phyloP scores from a whole-genome alignment of 2,888 invertebrate species.

The Lydus trimaculatus region DNA sequence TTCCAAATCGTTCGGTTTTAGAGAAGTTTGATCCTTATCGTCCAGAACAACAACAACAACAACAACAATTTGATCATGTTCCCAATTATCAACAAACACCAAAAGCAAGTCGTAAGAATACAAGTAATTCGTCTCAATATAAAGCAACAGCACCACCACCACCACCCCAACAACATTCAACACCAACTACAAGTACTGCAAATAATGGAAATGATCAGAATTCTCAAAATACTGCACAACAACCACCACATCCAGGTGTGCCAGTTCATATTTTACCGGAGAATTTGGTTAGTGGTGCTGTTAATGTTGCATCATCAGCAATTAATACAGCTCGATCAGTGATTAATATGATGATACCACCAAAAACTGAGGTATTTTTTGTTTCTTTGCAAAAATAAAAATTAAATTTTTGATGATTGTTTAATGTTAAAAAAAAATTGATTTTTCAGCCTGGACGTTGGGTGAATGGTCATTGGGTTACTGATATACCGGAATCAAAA shows the following conservation, averaged over 20 bases:
- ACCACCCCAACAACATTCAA: conserved; percentile 34
- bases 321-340: conserved; percentile 59
- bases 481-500: conserved; percentile 45
- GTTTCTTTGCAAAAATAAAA: too few species aligned
- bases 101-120: not conserved
- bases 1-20: not conserved
- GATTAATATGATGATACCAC: conserved; percentile 57
- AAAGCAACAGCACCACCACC: conserved; percentile 22
- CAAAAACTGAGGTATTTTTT: conserved; percentile 42
- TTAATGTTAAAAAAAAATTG: not conserved
- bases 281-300: conserved; percentile 58
- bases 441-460: conserved; percentile 48
- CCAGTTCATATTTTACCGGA: conserved; percentile 56
- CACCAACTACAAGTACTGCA: conserved; percentile 10
- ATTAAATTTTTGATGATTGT: conserved; percentile 12
- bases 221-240: not conserved
- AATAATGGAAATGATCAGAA: not conserved
- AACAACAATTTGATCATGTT: conserved; percentile 21
- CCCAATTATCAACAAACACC: conserved; percentile 45
- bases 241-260: not conserved
- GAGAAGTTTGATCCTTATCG: conserved; percentile 17
- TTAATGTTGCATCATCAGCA: conserved; percentile 59
- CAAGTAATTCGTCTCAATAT: not conserved
- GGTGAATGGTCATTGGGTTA: conserved; percentile 55
- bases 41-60: conserved; percentile 14